Conservation (phyloP, 2,113 vertebrate species). For the Sprattus sprattus region DNA sequence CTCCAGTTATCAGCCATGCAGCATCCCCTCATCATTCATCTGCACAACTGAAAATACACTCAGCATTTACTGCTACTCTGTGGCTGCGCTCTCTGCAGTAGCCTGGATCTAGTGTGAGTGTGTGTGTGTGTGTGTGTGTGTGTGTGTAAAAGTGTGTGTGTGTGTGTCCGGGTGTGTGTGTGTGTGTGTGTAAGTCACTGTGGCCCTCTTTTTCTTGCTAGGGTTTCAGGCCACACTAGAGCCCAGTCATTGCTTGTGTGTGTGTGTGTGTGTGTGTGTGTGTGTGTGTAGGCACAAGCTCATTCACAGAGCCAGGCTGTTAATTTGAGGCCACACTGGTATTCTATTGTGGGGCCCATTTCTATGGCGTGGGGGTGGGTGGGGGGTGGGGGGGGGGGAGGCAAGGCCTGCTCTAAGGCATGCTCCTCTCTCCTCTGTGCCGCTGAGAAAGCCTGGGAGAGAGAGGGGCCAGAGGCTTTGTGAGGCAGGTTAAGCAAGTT, state of each 20-base stretch:
- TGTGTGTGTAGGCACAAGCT: slow-evolving; percentile 39
- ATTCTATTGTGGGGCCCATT: slow-evolving; percentile 48
- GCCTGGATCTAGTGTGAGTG: not conserved
- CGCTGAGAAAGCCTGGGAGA: slow-evolving; percentile 46
- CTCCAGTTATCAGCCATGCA: not conserved
- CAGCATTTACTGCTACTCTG: not conserved
- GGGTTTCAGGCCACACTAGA: too few relatives aligned
- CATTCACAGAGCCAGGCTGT: slow-evolving; percentile 53
- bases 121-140: slow-evolving; percentile 6
- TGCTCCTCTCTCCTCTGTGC: slow-evolving; percentile 30
- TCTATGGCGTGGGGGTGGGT: slow-evolving; percentile 26
- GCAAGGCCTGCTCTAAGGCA: slow-evolving; percentile 39
- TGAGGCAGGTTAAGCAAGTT: not conserved
- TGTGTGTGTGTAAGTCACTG: slow-evolving; percentile 18
- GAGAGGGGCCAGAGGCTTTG: slow-evolving; percentile 31
- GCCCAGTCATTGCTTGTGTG: slow-evolving; percentile 22
- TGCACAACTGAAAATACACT: not conserved
- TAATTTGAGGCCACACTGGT: slow-evolving; percentile 58
- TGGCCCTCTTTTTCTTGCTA: too few relatives aligned
- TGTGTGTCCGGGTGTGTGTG: slow-evolving; percentile 13
- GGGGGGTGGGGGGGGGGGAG: slow-evolving; percentile 16
- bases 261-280: not conserved
- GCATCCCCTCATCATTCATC: not conserved
- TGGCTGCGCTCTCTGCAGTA: not conserved
- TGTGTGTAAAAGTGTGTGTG: not conserved